A percentile compares a stretch with the other conserved stretches of the same genome.
Conservation (phyloP, 2,797 vertebrate genomes). For the Micrastur ruficollis region DNA sequence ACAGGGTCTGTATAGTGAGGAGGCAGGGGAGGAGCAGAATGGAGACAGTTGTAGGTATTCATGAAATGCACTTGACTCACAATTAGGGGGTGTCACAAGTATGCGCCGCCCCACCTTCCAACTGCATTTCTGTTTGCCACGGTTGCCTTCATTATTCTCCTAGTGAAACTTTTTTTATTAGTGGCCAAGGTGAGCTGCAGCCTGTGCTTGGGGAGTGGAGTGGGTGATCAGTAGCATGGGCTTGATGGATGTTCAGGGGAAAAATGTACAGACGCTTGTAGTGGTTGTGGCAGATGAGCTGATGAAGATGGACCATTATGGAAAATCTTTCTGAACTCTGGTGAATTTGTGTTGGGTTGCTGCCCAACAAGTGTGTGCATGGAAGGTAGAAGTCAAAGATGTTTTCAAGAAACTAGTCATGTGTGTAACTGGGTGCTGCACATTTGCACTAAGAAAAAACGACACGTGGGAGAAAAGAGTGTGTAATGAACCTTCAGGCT, state of each 20-base stretch:
- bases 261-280: neutral
- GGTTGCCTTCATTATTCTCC: neutral
- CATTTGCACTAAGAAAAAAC: neutral
- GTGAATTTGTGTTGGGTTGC: neutral
- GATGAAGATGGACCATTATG: neutral
- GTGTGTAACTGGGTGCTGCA: neutral
- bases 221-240: neutral
- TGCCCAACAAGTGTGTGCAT: neutral
- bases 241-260: neutral
- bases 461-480: neutral
- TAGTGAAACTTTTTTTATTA: neutral
- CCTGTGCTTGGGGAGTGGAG: neutral
- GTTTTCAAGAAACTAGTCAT: neutral
- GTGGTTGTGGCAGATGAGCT: neutral
- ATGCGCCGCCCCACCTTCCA: neutral
- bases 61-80: neutral
- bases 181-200: neutral
- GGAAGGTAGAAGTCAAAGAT: neutral
- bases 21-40: neutral
- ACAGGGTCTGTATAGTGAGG: neutral
- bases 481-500: neutral
- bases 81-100: neutral
- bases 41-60: neutral
- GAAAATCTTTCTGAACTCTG: neutral
- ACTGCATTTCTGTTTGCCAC: neutral